Evolutionary conservation across 2,888 invertebrate species (phyloP).

Genomic region (Smittia sp.): DNA sequence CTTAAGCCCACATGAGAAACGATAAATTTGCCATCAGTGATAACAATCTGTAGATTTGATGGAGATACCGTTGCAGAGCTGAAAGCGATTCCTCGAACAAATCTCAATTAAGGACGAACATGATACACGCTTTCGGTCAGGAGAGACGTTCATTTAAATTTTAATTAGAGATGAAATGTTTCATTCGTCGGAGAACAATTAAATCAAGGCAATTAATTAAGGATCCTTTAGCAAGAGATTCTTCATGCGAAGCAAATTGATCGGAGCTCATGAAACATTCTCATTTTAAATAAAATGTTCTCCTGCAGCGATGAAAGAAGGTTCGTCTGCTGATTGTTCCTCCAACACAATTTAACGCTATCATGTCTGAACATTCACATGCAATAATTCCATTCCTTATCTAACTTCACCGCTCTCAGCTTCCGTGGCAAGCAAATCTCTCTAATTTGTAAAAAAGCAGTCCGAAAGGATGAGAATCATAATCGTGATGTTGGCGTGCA

Average conservation of each 20-base stretch:
- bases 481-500: constrained; percentile 19
- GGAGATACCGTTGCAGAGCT: background rate
- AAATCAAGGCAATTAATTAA: background rate
- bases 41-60: background rate
- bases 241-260: too few relatives aligned
- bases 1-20: background rate
- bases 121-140: background rate
- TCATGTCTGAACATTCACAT: background rate
- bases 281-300: too few relatives aligned
- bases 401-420: background rate
- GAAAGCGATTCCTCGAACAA: background rate
- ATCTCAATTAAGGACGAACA: background rate
- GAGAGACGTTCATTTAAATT: constrained; percentile 36
- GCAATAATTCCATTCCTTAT: background rate
- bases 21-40: background rate
- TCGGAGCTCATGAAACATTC: too few relatives aligned
- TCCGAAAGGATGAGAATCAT: background rate
- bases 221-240: too few relatives aligned
- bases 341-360: too few relatives aligned
- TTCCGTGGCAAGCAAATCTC: background rate
- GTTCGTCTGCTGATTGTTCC: too few relatives aligned
- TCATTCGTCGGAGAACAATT: background rate
- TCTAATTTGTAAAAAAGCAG: constrained; percentile 27
- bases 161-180: constrained; percentile 38
- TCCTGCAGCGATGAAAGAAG: too few relatives aligned